Percentiles rank a stretch among this genome's conserved stretches.
Evolutionary conservation across 1,140 invertebrate species (phyloP).

Genomic region (Diachasma alloeum): DNA sequence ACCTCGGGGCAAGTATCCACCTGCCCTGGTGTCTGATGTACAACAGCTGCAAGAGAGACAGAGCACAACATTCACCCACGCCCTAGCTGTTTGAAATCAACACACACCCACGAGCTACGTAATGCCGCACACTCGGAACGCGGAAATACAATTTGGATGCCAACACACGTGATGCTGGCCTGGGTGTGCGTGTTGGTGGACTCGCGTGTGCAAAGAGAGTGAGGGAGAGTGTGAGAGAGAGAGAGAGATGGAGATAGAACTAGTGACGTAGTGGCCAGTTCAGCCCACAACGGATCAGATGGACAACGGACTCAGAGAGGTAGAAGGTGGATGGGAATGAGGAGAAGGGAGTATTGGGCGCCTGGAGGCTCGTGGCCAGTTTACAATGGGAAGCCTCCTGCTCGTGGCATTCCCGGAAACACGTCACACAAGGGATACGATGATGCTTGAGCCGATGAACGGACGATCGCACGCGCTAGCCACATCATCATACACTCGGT

Average conservation of each 20-base stretch:
- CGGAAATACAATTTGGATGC: conserved; percentile 14
- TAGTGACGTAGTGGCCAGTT: neutral
- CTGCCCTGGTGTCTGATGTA: conserved; percentile 40
- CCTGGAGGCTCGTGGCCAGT: conserved; percentile 37
- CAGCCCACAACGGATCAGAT: neutral
- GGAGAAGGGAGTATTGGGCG: neutral
- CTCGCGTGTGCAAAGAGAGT: neutral
- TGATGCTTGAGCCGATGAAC: conserved; percentile 22
- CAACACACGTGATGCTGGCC: neutral
- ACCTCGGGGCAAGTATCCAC: conserved; percentile 48
- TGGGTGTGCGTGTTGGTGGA: neutral
- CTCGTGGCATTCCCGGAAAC: conserved; percentile 51
- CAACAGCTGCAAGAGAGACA: neutral
- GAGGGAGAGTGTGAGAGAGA: neutral
- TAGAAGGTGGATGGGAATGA: neutral
- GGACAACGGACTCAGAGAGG: neutral
- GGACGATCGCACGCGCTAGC: conserved; percentile 6
- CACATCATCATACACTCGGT: neutral
- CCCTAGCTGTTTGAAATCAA: conserved; percentile 33
- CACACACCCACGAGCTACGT: conserved; percentile 9
- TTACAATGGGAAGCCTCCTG: conserved; percentile 48
- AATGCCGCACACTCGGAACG: conserved; percentile 15
- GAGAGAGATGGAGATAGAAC: neutral
- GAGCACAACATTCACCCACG: conserved; percentile 11
- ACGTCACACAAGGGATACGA: conserved; percentile 26